Percentiles rank a stretch among this genome's conserved stretches.
phyloP scores from a whole-genome alignment of 2,797 vertebrate genomes.

The Gorsachius magnificus region DNA sequence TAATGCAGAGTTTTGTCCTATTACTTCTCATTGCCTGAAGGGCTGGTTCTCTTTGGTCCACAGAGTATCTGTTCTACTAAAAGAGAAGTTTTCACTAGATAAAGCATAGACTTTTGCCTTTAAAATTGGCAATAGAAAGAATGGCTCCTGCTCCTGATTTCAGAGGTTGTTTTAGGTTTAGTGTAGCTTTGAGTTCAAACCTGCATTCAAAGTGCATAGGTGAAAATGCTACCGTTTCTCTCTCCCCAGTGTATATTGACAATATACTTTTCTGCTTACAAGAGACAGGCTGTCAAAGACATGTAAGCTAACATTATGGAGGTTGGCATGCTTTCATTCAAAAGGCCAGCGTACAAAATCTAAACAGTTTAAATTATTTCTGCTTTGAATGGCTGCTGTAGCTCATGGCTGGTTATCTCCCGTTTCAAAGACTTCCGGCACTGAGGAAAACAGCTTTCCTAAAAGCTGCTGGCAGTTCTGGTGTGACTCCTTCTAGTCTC shows the following conservation, averaged over 20 bases:
- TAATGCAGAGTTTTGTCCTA: background rate
- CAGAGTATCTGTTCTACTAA: background rate
- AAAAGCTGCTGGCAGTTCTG: constrained; percentile 5
- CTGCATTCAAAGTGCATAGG: background rate
- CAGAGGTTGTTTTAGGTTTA: background rate
- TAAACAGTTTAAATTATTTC: background rate
- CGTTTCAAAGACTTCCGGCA: constrained; percentile 49
- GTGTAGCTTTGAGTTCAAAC: background rate
- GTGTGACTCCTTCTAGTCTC: constrained; percentile 12
- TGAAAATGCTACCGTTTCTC: background rate
- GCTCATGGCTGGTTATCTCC: constrained; percentile 7
- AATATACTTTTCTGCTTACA: background rate
- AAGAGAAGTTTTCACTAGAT: background rate
- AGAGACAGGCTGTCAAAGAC: background rate
- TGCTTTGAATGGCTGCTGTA: background rate
- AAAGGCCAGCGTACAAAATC: background rate
- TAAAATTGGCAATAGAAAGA: background rate
- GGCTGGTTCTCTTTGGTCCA: background rate
- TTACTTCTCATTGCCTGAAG: background rate
- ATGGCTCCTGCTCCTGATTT: background rate
- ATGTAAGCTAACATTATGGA: background rate
- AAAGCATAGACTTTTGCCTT: background rate
- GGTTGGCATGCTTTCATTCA: background rate
- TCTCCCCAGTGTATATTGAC: background rate
- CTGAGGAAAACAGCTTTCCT: constrained; percentile 3